A percentile compares a stretch with the other conserved stretches of the same genome.
Evolutionary conservation across 2,113 vertebrate genomes (phyloP).

Genomic region (Pyrgilauda ruficollis): DNA sequence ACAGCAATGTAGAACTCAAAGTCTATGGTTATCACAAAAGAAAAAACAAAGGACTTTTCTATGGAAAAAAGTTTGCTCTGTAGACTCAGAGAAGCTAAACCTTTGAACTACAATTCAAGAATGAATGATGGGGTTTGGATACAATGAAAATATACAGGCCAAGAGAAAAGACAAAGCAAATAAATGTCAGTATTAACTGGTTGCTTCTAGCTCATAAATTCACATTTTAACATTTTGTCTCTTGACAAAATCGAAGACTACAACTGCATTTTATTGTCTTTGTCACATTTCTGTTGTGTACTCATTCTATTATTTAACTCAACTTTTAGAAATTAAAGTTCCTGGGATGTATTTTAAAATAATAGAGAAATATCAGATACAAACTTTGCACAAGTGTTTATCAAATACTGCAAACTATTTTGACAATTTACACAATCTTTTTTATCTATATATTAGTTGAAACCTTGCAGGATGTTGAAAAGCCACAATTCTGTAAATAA

Average conservation of each 20-base stretch:
- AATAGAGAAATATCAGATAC: neutral
- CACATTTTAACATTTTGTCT: neutral
- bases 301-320: neutral
- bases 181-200: neutral
- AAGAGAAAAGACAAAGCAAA: neutral
- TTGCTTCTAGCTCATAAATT: neutral
- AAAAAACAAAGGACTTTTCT: neutral
- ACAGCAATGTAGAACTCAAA: neutral
- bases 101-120: neutral
- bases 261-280: neutral
- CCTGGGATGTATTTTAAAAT: neutral
- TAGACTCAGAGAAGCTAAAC: neutral
- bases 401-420: neutral
- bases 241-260: neutral
- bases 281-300: neutral
- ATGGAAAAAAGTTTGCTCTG: neutral
- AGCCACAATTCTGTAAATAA: neutral
- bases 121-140: neutral
- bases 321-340: neutral
- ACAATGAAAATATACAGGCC: neutral
- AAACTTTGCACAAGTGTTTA: neutral
- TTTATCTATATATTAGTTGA: neutral
- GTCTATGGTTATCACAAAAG: neutral
- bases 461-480: neutral
- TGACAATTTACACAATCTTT: neutral